phyloP scores from a whole-genome alignment of 2,797 vertebrate species.

The Ibycter americanus region DNA sequence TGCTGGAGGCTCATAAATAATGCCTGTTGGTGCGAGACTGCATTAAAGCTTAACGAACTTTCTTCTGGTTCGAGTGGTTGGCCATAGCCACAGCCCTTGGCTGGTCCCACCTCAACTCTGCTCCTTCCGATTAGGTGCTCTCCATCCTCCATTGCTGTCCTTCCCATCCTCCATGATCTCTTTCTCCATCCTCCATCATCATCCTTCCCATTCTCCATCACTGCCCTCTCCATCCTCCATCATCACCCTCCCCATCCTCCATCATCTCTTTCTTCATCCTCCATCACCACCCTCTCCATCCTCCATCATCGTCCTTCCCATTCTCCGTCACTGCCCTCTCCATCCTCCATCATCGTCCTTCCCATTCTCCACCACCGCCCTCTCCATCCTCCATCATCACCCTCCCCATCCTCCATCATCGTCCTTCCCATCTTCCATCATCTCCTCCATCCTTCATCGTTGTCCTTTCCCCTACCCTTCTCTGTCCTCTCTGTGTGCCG shows the following conservation, averaged over 20 bases:
- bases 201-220: neutral
- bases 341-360: neutral
- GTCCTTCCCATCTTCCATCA: neutral
- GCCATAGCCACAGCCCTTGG: neutral
- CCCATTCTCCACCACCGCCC: neutral
- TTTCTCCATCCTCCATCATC: neutral
- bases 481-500: neutral
- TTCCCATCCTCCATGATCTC: neutral
- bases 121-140: neutral
- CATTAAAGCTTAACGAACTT: neutral
- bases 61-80: neutral
- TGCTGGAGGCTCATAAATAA: constrained; percentile 41
- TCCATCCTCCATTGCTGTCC: neutral
- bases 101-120: neutral
- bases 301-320: neutral
- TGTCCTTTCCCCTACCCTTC: neutral
- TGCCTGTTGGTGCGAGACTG: neutral
- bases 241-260: neutral
- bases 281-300: too few species aligned
- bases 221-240: neutral
- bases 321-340: neutral
- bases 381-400: neutral
- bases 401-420: neutral
- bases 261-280: neutral
- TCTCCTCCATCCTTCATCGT: neutral